A percentile compares a stretch with the other conserved stretches of the same genome.
Evolutionary conservation across 2,797 vertebrate genomes (phyloP).

Genomic region (Bradypus variegatus): DNA sequence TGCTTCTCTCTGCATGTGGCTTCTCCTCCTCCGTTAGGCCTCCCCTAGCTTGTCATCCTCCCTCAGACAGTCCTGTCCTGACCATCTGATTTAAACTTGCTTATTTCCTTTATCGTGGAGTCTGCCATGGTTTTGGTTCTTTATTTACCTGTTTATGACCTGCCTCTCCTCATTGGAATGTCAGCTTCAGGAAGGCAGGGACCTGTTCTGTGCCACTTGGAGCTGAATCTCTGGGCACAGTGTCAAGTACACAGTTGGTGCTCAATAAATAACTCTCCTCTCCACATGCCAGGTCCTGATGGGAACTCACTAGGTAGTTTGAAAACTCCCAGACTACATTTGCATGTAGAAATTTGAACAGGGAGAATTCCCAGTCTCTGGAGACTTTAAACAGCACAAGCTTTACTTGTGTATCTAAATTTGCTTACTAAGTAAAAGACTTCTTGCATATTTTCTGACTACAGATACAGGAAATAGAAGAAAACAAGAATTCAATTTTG

Average conservation of each 20-base stretch:
- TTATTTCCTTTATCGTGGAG: neutral
- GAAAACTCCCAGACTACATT: neutral
- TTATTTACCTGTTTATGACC: neutral
- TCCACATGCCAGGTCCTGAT: neutral
- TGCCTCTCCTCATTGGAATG: neutral
- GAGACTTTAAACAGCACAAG: neutral
- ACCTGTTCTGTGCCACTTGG: neutral
- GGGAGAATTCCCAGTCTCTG: neutral
- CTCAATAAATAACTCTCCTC: neutral
- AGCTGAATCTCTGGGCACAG: neutral
- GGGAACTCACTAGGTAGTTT: neutral
- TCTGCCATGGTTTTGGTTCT: neutral
- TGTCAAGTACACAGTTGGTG: neutral
- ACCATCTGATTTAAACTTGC: neutral
- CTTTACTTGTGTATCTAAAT: neutral
- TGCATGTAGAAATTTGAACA: neutral
- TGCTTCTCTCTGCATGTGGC: neutral
- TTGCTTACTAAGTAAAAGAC: neutral
- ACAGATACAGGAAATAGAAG: no score
- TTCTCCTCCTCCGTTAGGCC: neutral
- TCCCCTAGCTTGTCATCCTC: neutral
- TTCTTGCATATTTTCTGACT: neutral
- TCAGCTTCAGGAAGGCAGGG: neutral
- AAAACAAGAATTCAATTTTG: no score
- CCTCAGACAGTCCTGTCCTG: neutral